phyloP scores from a whole-genome alignment of 2,113 vertebrate species.

The Calonectris borealis region DNA sequence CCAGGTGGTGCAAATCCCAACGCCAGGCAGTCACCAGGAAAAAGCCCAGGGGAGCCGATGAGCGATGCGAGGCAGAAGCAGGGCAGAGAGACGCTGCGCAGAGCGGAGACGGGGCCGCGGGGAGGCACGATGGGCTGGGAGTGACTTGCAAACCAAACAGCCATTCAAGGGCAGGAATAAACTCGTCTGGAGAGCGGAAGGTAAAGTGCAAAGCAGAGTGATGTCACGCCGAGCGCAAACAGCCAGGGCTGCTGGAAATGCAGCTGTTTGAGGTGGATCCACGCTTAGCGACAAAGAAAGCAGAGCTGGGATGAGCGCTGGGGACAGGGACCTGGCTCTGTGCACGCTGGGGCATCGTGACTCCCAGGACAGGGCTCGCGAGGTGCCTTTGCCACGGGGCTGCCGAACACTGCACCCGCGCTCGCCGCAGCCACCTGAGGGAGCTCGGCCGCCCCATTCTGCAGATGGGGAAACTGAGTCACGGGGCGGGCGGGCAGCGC shows the following conservation, averaged over 20 bases:
- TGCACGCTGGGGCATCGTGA: rapidly evolving
- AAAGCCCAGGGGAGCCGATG: neutral
- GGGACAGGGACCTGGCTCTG: neutral
- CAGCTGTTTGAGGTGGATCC: neutral
- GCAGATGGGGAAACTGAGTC: neutral
- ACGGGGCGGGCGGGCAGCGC: rapidly evolving
- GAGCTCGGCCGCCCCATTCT: neutral
- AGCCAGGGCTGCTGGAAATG: neutral
- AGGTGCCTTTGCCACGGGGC: neutral
- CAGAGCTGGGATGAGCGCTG: neutral
- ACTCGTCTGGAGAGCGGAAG: neutral
- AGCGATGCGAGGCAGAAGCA: neutral
- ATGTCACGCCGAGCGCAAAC: neutral
- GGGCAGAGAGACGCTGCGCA: neutral
- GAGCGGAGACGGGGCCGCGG: rapidly evolving
- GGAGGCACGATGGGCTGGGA: neutral
- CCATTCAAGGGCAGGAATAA: neutral
- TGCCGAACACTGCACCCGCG: rapidly evolving
- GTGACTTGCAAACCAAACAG: neutral
- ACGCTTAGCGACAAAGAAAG: rapidly evolving
- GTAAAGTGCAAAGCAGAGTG: neutral
- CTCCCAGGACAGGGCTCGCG: neutral
- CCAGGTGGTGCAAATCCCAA: neutral
- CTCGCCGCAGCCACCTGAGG: neutral
- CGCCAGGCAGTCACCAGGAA: neutral